These are phyloP conservation scores for Drosophila kikkawai DNA, from an alignment of 1,140 invertebrate species.

Conservation along the genomic window DNA sequence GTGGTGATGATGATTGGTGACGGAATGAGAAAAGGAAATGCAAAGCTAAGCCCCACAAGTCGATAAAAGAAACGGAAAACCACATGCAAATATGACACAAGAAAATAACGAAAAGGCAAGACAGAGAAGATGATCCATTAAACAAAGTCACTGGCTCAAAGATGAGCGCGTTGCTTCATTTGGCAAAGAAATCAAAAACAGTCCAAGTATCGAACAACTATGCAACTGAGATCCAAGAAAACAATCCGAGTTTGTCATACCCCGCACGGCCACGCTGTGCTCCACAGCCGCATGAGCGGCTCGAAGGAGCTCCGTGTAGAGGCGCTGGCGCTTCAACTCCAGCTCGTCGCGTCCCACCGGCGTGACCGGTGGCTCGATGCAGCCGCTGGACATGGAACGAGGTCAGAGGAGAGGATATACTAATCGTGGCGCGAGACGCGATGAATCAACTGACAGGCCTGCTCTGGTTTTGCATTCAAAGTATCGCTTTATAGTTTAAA, in stretches of 20 bases:
- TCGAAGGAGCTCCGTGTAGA: conserved; percentile 91
- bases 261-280: conserved; percentile 88
- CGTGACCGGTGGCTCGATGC: conserved; percentile 89
- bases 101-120: conserved; percentile 7
- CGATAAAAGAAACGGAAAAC: conserved; percentile 10
- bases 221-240: background rate
- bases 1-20: background rate
- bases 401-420: conserved; percentile 23
- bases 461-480: conserved; percentile 19
- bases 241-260: conserved; percentile 50
- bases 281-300: conserved; percentile 90
- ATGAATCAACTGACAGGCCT: conserved; percentile 5
- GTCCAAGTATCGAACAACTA: conserved; percentile 3
- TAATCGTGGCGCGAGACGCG: background rate
- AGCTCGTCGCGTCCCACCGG: conserved; percentile 91
- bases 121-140: conserved; percentile 3
- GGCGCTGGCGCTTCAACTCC: conserved; percentile 90
- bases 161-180: background rate
- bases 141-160: conserved; percentile 2
- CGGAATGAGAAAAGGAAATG: background rate
- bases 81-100: conserved; percentile 31
- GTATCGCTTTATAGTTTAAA: background rate
- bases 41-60: conserved; percentile 13
- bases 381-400: conserved; percentile 61
- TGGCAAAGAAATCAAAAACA: background rate